Evolutionary conservation across 1,140 invertebrate genomes (phyloP).

Genomic region (Drosophila pandora): DNA sequence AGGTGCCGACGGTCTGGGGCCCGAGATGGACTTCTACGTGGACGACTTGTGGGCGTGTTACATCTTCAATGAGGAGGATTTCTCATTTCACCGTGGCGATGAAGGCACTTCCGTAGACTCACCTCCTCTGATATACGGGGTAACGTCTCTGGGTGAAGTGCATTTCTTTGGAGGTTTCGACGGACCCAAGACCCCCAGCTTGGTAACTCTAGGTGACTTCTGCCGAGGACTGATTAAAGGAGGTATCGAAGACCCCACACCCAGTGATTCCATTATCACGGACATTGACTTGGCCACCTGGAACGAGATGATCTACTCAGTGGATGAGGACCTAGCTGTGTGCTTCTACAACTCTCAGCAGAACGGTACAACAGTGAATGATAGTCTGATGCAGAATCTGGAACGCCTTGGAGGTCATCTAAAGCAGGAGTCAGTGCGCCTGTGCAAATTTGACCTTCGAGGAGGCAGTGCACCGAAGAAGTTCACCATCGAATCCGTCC

Average conservation of each 20-base stretch:
- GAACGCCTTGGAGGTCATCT: constrained; percentile 9
- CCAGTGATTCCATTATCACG: neutral
- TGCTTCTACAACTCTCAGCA: constrained; percentile 32
- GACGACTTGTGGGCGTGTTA: constrained; percentile 41
- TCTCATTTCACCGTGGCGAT: neutral
- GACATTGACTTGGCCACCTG: constrained; percentile 23
- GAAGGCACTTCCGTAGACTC: constrained; percentile 2
- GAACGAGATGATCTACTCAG: constrained; percentile 35
- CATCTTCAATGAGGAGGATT: constrained; percentile 25
- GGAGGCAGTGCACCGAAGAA: constrained; percentile 25
- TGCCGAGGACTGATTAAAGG: constrained; percentile 26
- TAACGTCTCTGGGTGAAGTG: constrained; percentile 30
- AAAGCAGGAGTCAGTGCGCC: constrained; percentile 28
- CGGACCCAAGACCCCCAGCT: constrained; percentile 3
- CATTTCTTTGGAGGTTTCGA: constrained; percentile 35
- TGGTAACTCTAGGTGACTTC: constrained; percentile 23
- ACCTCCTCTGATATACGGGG: constrained; percentile 43
- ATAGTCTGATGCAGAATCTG: constrained; percentile 1
- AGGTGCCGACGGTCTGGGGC: constrained; percentile 1
- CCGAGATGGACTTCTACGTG: constrained; percentile 35
- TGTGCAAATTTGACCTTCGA: constrained; percentile 38
- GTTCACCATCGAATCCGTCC: constrained; percentile 17
- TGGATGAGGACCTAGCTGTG: constrained; percentile 24
- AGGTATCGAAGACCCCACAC: neutral
- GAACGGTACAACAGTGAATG: neutral